Evolutionary conservation across 2,797 vertebrate species (phyloP), one percentile per base, ranked within the genome.

Genomic region (Semotilus atromaculatus): DNA sequence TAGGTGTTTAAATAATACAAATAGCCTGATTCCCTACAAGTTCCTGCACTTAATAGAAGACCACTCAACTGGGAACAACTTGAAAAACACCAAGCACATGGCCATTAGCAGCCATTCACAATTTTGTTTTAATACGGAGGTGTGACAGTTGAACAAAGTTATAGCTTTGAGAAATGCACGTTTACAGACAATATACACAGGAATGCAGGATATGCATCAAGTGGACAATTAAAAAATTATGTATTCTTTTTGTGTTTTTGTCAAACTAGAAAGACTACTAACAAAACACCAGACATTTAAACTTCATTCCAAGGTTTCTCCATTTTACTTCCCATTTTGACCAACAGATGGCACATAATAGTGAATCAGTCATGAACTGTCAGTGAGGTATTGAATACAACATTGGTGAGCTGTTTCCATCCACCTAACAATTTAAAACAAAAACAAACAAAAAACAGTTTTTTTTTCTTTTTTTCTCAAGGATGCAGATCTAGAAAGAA

Each of bases 1-100:
- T 90, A 92, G 88, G 84, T 89, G 85, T 92, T 93, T 92, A 91
- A 92, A 93, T 91, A 84, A 92, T 82, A 88, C 86, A 87, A 88
- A 92, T 90, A 87, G 67, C 90, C 88, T 43, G 83, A 93, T 91
- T 92, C 86, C 88, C 67, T 77, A 76, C 53, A 71, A 90, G 88
- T 78, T 91, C 58, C 79, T 81, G 79, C 67, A 45, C 51, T 71
- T 84, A 90, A 90, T 53, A 78, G 85, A 79, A 90, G 34, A 80
- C 77, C 23, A 72, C 74, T 74, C 76, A 53, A 34, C 84, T 84
- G 78, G 53, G 83, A 85, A 82, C 72, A 84, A 68, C 77, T 66
- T 51, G 60, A 82, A 64, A 45, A 78, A 86, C 74, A 64, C 55
- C 43, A 70, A 51, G 34, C 81, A 84, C 43, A 78, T 62, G 51